Percentiles rank a stretch among this genome's conserved stretches.
Evolutionary conservation across 2,113 vertebrate species (phyloP).

Genomic region (Penelope pileata): DNA sequence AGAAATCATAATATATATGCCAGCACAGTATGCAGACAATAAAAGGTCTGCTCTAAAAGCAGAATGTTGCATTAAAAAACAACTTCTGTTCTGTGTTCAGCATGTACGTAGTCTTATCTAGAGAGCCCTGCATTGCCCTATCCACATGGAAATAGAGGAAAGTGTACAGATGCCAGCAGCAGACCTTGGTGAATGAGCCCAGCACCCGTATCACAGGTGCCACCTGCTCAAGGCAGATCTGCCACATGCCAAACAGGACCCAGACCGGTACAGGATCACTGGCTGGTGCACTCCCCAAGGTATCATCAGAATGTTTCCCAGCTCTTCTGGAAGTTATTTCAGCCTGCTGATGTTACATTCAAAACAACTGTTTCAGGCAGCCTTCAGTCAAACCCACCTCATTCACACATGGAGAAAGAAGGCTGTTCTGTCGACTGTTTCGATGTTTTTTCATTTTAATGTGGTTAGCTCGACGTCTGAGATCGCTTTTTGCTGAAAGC

Average conservation of each 20-base stretch:
- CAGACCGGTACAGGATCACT: not conserved
- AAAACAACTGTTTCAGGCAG: not conserved
- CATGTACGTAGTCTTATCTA: slow-evolving; percentile 16
- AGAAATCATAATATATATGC: not conserved
- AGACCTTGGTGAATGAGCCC: not conserved
- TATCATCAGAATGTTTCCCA: not conserved
- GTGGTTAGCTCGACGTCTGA: not conserved
- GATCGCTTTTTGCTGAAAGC: not conserved
- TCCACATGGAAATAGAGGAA: not conserved
- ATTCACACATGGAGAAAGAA: not conserved
- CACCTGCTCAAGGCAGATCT: not conserved
- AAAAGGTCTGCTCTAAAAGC: not conserved
- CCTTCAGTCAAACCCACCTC: not conserved
- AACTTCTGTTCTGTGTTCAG: not conserved
- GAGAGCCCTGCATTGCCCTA: not conserved
- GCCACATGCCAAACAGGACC: not conserved
- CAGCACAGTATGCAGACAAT: not conserved
- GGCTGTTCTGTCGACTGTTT: not conserved
- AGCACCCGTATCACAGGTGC: fast-evolving
- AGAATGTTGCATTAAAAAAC: not conserved
- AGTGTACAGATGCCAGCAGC: not conserved
- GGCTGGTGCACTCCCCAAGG: not conserved
- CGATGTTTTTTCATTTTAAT: not conserved
- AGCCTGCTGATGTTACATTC: not conserved
- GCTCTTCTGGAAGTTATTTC: not conserved